These are phyloP conservation scores for Lucilia cuprina DNA, from an alignment of 1,140 invertebrate genomes.

Conservation along the genomic window DNA sequence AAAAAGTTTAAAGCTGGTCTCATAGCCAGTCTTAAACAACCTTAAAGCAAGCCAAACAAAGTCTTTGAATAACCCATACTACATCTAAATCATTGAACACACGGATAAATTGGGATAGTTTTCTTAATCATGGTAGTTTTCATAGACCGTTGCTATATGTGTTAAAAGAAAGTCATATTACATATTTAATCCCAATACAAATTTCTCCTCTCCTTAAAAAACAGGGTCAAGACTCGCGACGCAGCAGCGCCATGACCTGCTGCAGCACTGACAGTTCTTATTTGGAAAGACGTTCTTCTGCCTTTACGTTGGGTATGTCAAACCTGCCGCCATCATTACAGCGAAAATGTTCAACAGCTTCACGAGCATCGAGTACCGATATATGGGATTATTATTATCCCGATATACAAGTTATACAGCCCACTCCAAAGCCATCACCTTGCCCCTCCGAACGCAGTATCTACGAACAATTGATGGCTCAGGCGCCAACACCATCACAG, in stretches of 20 bases:
- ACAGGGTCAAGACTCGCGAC: slow-evolving; percentile 65
- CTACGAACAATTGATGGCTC: slow-evolving; percentile 44
- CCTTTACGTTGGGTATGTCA: slow-evolving; percentile 74
- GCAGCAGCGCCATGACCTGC: slow-evolving; percentile 80
- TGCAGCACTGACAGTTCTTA: slow-evolving; percentile 83
- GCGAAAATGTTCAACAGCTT: slow-evolving; percentile 55
- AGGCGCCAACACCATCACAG: not conserved
- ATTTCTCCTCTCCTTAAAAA: not conserved
- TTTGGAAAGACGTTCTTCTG: slow-evolving; percentile 77
- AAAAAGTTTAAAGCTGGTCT: not conserved
- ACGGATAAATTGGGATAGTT: not conserved
- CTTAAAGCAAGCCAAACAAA: not conserved
- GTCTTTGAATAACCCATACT: not conserved
- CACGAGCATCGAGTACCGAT: slow-evolving; percentile 64
- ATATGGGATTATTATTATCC: slow-evolving; percentile 73
- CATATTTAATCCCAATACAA: not conserved
- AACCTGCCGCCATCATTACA: slow-evolving; percentile 64
- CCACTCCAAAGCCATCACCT: slow-evolving; percentile 81
- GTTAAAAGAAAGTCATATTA: not conserved
- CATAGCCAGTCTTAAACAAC: not conserved
- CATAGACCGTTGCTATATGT: not conserved
- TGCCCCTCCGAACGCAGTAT: slow-evolving; percentile 73
- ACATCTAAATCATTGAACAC: not conserved
- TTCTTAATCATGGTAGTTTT: not conserved
- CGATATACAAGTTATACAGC: slow-evolving; percentile 78